Base-by-base conservation (phyloP, 2,888 invertebrate genomes). In the Ichneumon xanthorius region DNA sequence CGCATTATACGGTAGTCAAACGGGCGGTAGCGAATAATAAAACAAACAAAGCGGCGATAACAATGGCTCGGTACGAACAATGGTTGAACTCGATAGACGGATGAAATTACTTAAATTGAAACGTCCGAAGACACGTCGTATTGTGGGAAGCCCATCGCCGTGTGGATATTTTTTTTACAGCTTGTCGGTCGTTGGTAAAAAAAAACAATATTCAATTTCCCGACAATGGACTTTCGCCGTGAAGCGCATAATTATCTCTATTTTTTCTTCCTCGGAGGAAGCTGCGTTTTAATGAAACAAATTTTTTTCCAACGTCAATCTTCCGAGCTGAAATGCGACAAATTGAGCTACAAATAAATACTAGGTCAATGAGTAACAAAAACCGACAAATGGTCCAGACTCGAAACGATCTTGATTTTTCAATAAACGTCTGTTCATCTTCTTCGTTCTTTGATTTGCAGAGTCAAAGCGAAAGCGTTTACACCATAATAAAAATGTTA, bases 31-130 rank as follows among this genome's bases (percentile, higher is more conserved):
- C 11, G 58, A 58, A 26, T 58, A 58, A 22, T 11, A 58, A 58
- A 22, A 26, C 58, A 58, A 58, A 58, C 58, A 58, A 58, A 58
- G 58, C 58, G 14, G 19, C 22, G 26, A 26, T 22, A 58, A 58
- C 58, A 58, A 58, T 58, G 9, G 58, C 58, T 19, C 22, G 11
- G 11, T 19, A 9, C 22, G 58, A 58, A 58, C 58, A 58, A 58
- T 58, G 58, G 58, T 58, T 26, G 22, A 58, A 58, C 16, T 37
- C 33, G 33, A 63, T 63, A 2, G 16, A 33, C 30, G 63, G 30
- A n/a, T 63, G 16, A 63, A 63, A 63, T n/a, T 33, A 63, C 6
- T 30, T 37, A n/a, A 33, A 63, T 63, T 37, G 63, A 33, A 63
- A 63, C 33, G 26, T 58, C 22, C 58, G 11, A 63, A 37, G 63